Percentiles rank a stretch among this genome's conserved stretches.
These are phyloP conservation scores for Carabus problematicus DNA, from an alignment of 2,888 invertebrate species.

Conservation along the genomic window DNA sequence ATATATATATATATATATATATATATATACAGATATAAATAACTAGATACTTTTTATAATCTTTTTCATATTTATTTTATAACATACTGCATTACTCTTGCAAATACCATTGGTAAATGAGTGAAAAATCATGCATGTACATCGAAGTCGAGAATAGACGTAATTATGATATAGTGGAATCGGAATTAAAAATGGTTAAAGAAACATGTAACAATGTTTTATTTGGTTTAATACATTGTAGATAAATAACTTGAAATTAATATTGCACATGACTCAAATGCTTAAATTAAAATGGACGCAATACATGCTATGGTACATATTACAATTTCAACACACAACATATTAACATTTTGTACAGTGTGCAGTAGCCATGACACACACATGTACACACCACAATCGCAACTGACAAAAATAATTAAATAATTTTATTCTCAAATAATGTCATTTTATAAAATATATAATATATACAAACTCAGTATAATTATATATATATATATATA, in stretches of 20 bases:
- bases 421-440: constrained; percentile 47
- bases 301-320: constrained; percentile 53
- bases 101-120: no score
- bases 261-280: constrained; percentile 61
- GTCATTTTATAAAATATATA: constrained; percentile 56
- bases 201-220: constrained; percentile 59
- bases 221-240: constrained; percentile 61
- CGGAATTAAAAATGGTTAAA: constrained; percentile 18
- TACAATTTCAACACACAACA: constrained; percentile 47
- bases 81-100: no score
- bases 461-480: constrained; percentile 57
- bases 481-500: constrained; percentile 57
- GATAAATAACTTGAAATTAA: constrained; percentile 61
- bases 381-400: constrained; percentile 30
- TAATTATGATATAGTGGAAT: constrained; percentile 1
- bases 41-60: no score
- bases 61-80: no score
- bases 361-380: constrained; percentile 32
- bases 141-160: no score
- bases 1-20: no score
- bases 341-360: constrained; percentile 38
- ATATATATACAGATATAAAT: no score
- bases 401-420: constrained; percentile 44
- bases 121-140: no score
- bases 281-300: constrained; percentile 59